Evolutionary conservation across 2,797 vertebrate genomes (phyloP), one percentile per base, ranked within the genome.

Genomic region (Myoxocephalus aenaeus): DNA sequence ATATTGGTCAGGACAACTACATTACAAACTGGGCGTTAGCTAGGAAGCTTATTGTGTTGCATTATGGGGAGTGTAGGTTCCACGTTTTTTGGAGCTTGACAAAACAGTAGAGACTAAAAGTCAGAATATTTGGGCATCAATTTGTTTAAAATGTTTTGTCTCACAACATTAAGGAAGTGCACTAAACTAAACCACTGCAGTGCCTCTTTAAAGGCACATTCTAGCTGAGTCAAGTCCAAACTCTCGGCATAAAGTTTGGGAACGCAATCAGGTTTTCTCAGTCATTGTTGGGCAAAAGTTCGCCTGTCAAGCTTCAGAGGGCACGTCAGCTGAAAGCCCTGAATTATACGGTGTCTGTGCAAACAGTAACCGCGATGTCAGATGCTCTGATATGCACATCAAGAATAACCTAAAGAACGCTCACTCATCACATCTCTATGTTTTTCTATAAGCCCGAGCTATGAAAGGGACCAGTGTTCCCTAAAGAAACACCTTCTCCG

Each of bases 401-500:
- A 13, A 62, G 58, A 70, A 74, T 14, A 73, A 50, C 40, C 62
- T 50, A 36, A 70, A 70, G 51, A 82, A 40, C 15, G 14, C 22
- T 89, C 84, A 77, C 78, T 89, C 82, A 72, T 73, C 87, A 79
- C 68, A 44, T 61, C 61, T 58, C 25, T 54, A 56, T 59, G 65
- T 56, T 73, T 69, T 79, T 51, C 57, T 25, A 44, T 56, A 72
- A n/a, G 75, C 25, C 18, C 15, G 34, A 25, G 20, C 51, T 56
- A 84, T 86, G 69, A 88, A 87, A 84, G 87, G 42, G 66, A 63
- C 12, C 3, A 77, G 65, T 82, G 79, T 88, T 84, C 73, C 25
- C 51, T 51, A 65, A 46, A 77, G 68, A 68, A 70, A 65, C n/a
- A 38, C 71, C 34, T 54, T 68, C n/a, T 18, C 74, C 40, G 29